phyloP scores from a whole-genome alignment of 2,888 invertebrate species.

The Amitus sp. region DNA sequence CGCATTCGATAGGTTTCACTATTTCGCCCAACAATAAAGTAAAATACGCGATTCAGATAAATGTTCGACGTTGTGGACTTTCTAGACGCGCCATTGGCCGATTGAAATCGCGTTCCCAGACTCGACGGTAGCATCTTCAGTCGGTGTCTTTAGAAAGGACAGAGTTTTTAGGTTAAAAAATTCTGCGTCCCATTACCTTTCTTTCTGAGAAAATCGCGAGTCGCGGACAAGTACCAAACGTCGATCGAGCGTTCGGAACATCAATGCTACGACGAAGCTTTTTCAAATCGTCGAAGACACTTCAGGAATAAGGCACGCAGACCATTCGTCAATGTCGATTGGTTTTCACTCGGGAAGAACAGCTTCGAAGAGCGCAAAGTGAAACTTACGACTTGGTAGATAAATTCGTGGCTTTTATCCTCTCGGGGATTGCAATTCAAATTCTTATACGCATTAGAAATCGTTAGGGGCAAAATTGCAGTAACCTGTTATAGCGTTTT shows the following conservation, averaged over 20 bases:
- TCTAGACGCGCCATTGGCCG: neutral
- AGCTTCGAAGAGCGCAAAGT: neutral
- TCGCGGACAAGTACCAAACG: constrained; percentile 54
- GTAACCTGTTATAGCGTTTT: too few species aligned
- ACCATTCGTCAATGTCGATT: neutral
- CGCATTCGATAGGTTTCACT: too few species aligned
- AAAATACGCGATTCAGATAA: neutral
- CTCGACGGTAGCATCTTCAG: neutral
- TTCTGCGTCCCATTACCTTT: constrained; percentile 43
- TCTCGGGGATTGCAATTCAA: too few species aligned
- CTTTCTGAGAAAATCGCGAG: constrained; percentile 43
- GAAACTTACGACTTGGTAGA: neutral
- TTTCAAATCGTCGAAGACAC: constrained; percentile 9
- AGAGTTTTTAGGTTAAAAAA: constrained; percentile 25
- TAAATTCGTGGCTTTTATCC: too few species aligned
- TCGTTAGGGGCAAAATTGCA: too few species aligned
- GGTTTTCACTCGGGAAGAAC: neutral
- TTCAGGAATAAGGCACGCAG: neutral
- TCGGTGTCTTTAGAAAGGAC: neutral
- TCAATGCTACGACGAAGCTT: constrained; percentile 43
- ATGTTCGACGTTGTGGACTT: neutral
- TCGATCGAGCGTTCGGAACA: constrained; percentile 53
- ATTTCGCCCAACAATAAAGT: too few species aligned
- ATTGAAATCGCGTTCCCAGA: neutral
- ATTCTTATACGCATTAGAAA: too few species aligned